Base-by-base conservation (phyloP, 92 coral and sea anemone genomes). In the Epizoanthus scotinus region DNA sequence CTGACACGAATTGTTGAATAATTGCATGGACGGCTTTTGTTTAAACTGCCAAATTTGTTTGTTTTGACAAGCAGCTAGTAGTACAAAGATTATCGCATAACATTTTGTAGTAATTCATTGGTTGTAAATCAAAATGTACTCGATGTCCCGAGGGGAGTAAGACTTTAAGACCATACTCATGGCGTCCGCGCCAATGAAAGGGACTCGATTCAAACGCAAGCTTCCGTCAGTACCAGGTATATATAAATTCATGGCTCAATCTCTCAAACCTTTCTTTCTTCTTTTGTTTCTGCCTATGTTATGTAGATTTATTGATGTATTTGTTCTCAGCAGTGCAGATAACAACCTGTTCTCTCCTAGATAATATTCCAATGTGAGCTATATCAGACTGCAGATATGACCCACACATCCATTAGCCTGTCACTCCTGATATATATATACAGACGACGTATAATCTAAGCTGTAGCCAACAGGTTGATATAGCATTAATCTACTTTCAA, bases 1-100 rank as follows among this genome's bases (percentile, higher is more conserved):
- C 18, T 36, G 54, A 68, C 31, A 19, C 55, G 73, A 68, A 31
- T 56, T 55, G 5, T 38, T n/a, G 9, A 59, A 58, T 34, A 3
- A 14, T 7, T 38, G 42, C 24, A 75, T 38, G 36, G 42, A 75
- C 20, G 8, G 3, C 66, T 59, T 44, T 75, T 75, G 81, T 75
- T 59, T 75, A 36, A 75, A 75, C 68, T 75, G 81, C 68, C 81
- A 75, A 63, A 44, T 38, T 74, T 75, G 36, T 75, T 75, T 59
- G 67, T 36, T 59, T 75, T 75, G 56, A 22, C 59, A 4, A 59
- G 68, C 81, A 75, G 68, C 81, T 59, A 59, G 42, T 5, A 9
- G 63, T 24, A 75, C 81, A 38, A 75, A 59, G 68, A n/a, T 31
- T 58, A 6, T 59, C 61, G 67, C 47, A 75, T 21, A 75, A 75